Percentiles rank a stretch among this genome's conserved stretches.
These are phyloP conservation scores for Paralichthys olivaceus DNA, from an alignment of 2,113 vertebrate genomes.

Conservation along the genomic window DNA sequence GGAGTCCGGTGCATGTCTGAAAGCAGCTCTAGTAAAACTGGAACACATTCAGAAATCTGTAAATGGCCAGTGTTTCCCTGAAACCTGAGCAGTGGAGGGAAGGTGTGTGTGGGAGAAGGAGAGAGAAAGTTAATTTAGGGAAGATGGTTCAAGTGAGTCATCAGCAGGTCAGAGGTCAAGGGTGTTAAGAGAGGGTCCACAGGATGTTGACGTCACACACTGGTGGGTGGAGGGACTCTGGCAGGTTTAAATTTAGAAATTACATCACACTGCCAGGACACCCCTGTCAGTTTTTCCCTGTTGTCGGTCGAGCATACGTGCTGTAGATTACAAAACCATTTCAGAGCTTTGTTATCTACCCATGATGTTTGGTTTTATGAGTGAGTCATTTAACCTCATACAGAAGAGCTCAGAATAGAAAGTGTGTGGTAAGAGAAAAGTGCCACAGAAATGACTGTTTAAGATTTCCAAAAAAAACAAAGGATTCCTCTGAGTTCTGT, in stretches of 20 bases:
- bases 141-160: constrained; percentile 60
- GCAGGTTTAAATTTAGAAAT: constrained; percentile 65
- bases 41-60: constrained; percentile 2
- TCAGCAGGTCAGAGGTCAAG: constrained; percentile 49
- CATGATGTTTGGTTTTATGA: constrained; percentile 22
- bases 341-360: background rate
- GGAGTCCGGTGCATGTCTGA: no score
- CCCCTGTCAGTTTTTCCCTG: constrained; percentile 22
- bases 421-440: constrained; percentile 24
- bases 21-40: background rate
- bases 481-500: background rate
- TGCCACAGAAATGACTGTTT: background rate
- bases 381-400: constrained; percentile 38
- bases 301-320: background rate
- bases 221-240: constrained; percentile 22
- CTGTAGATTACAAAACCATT: constrained; percentile 12
- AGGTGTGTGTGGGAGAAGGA: constrained; percentile 45
- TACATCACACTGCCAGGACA: constrained; percentile 40
- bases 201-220: constrained; percentile 44
- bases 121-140: constrained; percentile 40
- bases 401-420: constrained; percentile 22
- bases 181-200: constrained; percentile 31
- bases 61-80: constrained; percentile 52
- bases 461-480: background rate
- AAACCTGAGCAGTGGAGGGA: constrained; percentile 32